phyloP scores from a whole-genome alignment of 2,888 invertebrate species.

The Drosophila melanosoma region DNA sequence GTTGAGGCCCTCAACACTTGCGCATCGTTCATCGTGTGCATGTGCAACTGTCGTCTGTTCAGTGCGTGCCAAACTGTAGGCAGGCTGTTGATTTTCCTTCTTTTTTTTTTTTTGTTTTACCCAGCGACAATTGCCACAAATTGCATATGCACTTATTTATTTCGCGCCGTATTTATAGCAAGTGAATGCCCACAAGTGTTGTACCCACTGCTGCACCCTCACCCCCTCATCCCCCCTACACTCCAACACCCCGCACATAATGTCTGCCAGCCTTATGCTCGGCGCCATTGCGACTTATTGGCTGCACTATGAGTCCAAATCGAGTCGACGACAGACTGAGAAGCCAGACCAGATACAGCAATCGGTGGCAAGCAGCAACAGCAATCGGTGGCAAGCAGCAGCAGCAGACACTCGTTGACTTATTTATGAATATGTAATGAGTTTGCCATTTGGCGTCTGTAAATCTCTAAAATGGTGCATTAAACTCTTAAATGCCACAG shows the following conservation, averaged over 20 bases:
- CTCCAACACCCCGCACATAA: not conserved
- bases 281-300: slow-evolving; percentile 59
- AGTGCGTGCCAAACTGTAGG: slow-evolving; percentile 36
- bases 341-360: slow-evolving; percentile 17
- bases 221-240: no score
- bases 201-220: not conserved
- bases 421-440: slow-evolving; percentile 44
- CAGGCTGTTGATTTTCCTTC: slow-evolving; percentile 9
- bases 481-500: slow-evolving; percentile 31
- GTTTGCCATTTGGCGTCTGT: slow-evolving; percentile 19
- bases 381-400: not conserved
- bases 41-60: slow-evolving; percentile 56
- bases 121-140: slow-evolving; percentile 75
- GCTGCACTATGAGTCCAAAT: slow-evolving; percentile 55
- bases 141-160: slow-evolving; percentile 61
- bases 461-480: slow-evolving; percentile 31
- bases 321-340: slow-evolving; percentile 21
- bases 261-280: not conserved
- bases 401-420: slow-evolving; percentile 38
- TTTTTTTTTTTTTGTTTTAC: not conserved
- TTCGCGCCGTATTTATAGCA: slow-evolving; percentile 53
- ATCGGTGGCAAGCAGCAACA: slow-evolving; percentile 1
- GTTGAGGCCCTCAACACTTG: slow-evolving; percentile 36
- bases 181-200: slow-evolving; percentile 74
- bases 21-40: slow-evolving; percentile 67